These are phyloP conservation scores for Leptothorax acervorum DNA, from an alignment of 2,888 invertebrate species.

Conservation along the genomic window DNA sequence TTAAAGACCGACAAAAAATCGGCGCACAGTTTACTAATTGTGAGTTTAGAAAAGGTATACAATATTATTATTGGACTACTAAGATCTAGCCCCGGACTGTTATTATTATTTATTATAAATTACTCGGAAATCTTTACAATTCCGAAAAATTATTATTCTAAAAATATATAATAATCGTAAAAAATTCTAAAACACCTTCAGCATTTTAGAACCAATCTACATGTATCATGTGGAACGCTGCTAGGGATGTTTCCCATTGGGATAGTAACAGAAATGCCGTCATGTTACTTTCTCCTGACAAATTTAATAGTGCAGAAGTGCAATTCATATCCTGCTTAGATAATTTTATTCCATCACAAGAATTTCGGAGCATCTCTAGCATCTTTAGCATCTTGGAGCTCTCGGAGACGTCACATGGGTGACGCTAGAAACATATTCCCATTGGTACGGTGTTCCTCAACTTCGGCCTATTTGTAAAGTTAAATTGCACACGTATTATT, in stretches of 20 bases:
- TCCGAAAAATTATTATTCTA: neutral
- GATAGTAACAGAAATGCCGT: neutral
- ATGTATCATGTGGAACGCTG: neutral
- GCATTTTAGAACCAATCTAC: neutral
- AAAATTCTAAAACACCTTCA: neutral
- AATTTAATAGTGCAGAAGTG: neutral
- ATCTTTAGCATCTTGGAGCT: neutral
- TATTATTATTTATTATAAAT: neutral
- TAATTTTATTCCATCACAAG: neutral
- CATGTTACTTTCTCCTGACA: neutral
- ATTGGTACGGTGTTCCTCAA: constrained; percentile 6
- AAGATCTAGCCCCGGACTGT: too few relatives aligned
- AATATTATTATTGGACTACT: too few relatives aligned
- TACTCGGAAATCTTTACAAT: neutral
- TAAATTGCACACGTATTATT: constrained; percentile 56
- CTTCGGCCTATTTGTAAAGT: constrained; percentile 52
- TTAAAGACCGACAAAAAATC: too few relatives aligned
- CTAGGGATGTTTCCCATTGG: neutral
- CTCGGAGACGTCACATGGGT: neutral
- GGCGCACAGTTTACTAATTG: too few relatives aligned
- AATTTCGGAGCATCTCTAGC: neutral
- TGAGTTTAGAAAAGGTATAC: too few relatives aligned
- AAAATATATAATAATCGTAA: neutral
- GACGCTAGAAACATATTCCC: constrained; percentile 33
- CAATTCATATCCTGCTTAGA: constrained; percentile 3